Base-by-base conservation (phyloP, 2,113 vertebrate species). In the Argyrosomus japonicus region DNA sequence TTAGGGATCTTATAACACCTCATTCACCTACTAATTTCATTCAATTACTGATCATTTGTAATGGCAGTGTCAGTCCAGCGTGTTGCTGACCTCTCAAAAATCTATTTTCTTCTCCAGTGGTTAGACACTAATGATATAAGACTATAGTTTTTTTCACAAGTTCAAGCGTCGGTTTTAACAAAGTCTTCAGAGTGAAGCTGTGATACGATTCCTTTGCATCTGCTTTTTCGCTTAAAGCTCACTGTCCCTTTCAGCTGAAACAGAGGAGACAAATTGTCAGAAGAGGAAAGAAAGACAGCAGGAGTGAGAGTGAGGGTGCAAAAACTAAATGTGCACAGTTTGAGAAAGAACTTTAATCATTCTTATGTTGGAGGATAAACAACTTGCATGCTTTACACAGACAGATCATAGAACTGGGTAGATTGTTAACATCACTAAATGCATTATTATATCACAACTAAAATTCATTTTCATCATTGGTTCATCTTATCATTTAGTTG, bases 291-390 rank as follows among this genome's bases (percentile, higher is more conserved):
- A 73, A 64, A 77, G 56, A 53, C 61, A 84, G 21, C n/a, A 29
- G 47, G 57, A 75, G 63, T 23, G 62, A 47, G 47, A 73, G 50
- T 81, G 62, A 75, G 69, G 77, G 23, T 32, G 25, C 53, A 62
- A 71, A 79, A 51, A 72, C 60, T 21, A 85, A 79, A 89, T 72
- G 61, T 36, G 45, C 78, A 64, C 63, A 83, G 25, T 74, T 77
- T 60, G 62, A 84, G 56, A 79, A 72, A 72, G 23, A 83, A 57
- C 27, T 72, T 71, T 36, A 77, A 82, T 82, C 73, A 83, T 47
- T 58, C 78, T 56, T 19, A 36, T 77, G 77, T 70, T 68, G 67
- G 56, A 82, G 50, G 53, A 54, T 79, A 53, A 9, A 53, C 81
- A 79, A 68, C 36, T 36, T 0, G 50, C 60, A 57, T n/a, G 15